These are phyloP conservation scores for Oxyruncus cristatus DNA, from an alignment of 2,113 vertebrate species.

Conservation along the genomic window DNA sequence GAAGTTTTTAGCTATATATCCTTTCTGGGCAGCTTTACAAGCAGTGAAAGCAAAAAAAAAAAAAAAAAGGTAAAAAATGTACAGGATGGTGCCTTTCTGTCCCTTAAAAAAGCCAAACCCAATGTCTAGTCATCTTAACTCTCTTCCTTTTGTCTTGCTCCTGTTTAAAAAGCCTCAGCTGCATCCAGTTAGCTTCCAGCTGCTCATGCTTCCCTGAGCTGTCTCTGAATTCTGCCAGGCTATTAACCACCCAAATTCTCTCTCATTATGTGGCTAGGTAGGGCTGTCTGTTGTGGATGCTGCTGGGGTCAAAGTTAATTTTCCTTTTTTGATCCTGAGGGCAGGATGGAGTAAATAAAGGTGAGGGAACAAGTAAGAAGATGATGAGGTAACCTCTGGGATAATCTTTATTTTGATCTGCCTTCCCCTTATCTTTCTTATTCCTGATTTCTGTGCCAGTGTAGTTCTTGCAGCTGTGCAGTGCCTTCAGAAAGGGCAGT, in stretches of 20 bases:
- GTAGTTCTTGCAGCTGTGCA: neutral
- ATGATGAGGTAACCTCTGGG: neutral
- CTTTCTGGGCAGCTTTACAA: constrained; percentile 45
- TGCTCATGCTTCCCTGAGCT: neutral
- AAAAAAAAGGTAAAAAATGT: constrained; percentile 7
- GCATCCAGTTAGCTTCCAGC: neutral
- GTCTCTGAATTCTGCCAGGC: neutral
- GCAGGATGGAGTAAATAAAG: neutral
- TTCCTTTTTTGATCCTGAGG: neutral
- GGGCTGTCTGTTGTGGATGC: neutral
- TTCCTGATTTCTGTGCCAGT: neutral
- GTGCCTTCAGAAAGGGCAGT: neutral
- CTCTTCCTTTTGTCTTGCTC: neutral
- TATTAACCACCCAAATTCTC: neutral
- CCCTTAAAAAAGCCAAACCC: constrained; percentile 22
- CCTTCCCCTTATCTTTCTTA: neutral
- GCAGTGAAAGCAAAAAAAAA: neutral
- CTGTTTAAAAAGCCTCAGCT: neutral
- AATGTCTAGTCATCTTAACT: neutral
- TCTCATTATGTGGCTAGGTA: neutral
- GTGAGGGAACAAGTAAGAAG: neutral
- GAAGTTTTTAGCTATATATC: neutral
- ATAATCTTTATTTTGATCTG: neutral
- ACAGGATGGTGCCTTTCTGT: constrained; percentile 27
- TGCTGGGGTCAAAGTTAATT: neutral